These are phyloP conservation scores for Agelaius tricolor DNA, from an alignment of 2,113 vertebrate genomes.

Conservation along the genomic window DNA sequence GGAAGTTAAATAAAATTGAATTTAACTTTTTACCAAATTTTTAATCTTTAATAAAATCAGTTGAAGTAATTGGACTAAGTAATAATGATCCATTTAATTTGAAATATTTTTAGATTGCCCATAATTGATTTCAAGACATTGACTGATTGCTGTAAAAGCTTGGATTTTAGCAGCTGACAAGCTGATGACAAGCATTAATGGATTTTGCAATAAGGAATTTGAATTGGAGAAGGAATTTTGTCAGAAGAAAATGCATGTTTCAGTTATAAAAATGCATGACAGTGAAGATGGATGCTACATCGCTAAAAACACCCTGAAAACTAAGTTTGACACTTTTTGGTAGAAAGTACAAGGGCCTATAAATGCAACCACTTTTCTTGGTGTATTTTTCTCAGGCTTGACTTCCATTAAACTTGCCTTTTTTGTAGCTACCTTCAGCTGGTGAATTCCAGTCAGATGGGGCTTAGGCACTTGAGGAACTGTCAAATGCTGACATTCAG, in stretches of 20 bases:
- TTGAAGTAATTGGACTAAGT: conserved; percentile 2
- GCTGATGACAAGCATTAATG: conserved; percentile 54
- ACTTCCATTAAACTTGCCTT: not conserved
- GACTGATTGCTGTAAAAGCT: conserved; percentile 41
- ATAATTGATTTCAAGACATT: conserved; percentile 44
- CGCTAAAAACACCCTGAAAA: not conserved
- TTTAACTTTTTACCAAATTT: not conserved
- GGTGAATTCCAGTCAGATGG: not conserved
- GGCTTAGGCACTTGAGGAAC: not conserved
- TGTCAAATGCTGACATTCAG: conserved; percentile 36
- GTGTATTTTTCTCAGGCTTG: not conserved
- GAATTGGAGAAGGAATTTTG: not conserved
- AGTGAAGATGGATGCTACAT: not conserved
- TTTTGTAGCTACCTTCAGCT: not conserved
- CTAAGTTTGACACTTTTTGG: not conserved
- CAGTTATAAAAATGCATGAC: not conserved
- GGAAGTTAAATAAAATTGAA: not conserved
- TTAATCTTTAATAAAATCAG: not conserved
- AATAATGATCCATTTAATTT: conserved; percentile 29
- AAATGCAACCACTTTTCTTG: not conserved
- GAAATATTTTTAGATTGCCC: conserved; percentile 44
- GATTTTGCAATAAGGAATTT: conserved; percentile 36
- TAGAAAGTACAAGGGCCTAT: not conserved
- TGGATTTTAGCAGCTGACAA: conserved; percentile 54
- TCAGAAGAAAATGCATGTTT: not conserved